A percentile compares a stretch with the other conserved stretches of the same genome.
These are phyloP conservation scores for Emydoidea blandingii DNA, from an alignment of 2,797 vertebrate species.

Conservation along the genomic window DNA sequence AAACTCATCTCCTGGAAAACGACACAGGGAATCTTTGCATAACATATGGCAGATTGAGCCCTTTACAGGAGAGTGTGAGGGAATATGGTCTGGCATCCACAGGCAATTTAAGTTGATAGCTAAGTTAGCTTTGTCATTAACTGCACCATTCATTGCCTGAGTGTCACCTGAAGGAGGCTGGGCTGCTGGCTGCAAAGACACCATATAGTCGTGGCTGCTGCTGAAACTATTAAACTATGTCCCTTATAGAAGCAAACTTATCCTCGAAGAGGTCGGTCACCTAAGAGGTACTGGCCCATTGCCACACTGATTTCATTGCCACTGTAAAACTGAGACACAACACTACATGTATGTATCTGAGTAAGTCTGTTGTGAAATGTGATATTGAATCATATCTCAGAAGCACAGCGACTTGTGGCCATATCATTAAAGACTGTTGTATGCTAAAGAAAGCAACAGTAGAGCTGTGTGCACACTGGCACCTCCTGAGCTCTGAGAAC, in stretches of 20 bases:
- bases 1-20: neutral
- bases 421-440: neutral
- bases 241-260: neutral
- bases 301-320: neutral
- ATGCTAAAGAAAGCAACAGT: neutral
- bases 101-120: neutral
- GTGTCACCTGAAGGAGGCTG: neutral
- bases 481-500: too few species aligned
- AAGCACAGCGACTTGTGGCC: neutral
- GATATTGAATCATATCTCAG: neutral
- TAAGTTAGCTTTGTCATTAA: neutral
- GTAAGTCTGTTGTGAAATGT: neutral
- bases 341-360: neutral
- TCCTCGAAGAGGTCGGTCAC: neutral
- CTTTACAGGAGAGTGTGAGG: accelerated
- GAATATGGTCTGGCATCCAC: neutral
- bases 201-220: neutral
- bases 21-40: accelerated
- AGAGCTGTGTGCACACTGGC: too few species aligned
- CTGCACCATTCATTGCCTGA: neutral
- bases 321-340: neutral
- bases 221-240: conserved; percentile 1
- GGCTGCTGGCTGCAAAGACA: conserved; percentile 19
- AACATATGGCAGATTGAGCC: neutral
- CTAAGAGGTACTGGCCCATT: neutral